Base-by-base conservation (phyloP, 2,797 vertebrate genomes). In the Alfaro cultratus region DNA sequence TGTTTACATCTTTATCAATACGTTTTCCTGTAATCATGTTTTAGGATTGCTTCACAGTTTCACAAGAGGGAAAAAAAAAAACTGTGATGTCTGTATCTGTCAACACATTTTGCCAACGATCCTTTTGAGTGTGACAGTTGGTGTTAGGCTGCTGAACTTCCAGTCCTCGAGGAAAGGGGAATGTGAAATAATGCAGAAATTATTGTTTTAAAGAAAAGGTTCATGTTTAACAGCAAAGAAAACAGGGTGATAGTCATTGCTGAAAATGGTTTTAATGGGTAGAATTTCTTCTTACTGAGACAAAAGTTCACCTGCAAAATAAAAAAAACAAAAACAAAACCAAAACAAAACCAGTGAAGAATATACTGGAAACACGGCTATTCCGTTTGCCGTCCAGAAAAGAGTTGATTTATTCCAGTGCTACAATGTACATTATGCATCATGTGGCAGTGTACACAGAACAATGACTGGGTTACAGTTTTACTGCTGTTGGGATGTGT, bases 371-470 rank as follows among this genome's bases (percentile, higher is more conserved):
- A 93, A 93, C 91, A 91, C 90, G 89, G 92, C 89, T 75, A 92
- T 91, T 85, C 92, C 79, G 88, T 87, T 93, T 91, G 86, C 85
- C 92, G 92, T 94, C 93, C 93, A 93, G 88, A 92, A 92, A 94
- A 92, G 93, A 91, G 89, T 89, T 83, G 89, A 90, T 95, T 95
- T 94, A 93, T 94, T 94, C 94, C 90, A 92, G 91, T 91, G 91
- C 91, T 95, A 92, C 91, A 92, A 94, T 90, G 90, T 93, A 95
- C 92, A 92, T 92, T 91, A 94, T 93, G 94, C 84, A 90, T 91
- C 90, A 90, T 88, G 91, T 93, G 93, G 94, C 93, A 94, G 94
- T 94, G 93, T 93, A 94, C 93, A 96, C 92, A 95, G 93, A 94
- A 94, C 94, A 94, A 93, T 92, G 92, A 90, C 87, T 88, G 89